Percentiles rank a stretch among this genome's conserved stretches.
phyloP scores from a whole-genome alignment of 2,113 vertebrate species.

The Brevimyrus niger region DNA sequence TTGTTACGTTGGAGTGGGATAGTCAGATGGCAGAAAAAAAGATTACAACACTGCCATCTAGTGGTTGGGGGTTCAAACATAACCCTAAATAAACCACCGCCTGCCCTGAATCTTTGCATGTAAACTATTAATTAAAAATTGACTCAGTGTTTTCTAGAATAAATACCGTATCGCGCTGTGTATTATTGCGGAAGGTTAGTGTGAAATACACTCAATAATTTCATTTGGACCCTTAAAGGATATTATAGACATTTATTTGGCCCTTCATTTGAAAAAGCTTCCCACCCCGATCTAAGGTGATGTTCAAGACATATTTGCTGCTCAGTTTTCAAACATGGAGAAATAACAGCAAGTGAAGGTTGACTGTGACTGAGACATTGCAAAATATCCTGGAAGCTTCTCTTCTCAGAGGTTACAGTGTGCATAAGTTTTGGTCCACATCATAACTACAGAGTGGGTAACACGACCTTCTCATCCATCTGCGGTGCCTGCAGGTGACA shows the following conservation, averaged over 20 bases:
- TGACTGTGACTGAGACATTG: neutral
- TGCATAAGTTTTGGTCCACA: neutral
- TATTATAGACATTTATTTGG: neutral
- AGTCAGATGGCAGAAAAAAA: neutral
- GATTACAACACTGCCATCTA: neutral
- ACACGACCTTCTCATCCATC: neutral
- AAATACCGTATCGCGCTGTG: neutral
- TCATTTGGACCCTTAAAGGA: neutral
- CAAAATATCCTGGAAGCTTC: neutral
- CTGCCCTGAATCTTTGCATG: neutral
- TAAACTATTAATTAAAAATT: neutral
- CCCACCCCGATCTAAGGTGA: neutral
- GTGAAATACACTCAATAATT: neutral
- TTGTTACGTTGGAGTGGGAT: neutral
- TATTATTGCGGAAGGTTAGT: neutral
- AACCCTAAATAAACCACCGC: neutral
- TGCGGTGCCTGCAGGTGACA: constrained; percentile 65
- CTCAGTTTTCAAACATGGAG: neutral
- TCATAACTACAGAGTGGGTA: too few species aligned
- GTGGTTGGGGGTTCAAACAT: neutral
- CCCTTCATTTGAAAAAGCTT: neutral
- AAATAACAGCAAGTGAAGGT: neutral
- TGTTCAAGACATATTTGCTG: neutral
- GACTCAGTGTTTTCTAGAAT: neutral
- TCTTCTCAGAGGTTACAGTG: neutral